These are phyloP conservation scores for Champsocephalus esox DNA, from an alignment of 2,797 vertebrate species.

Conservation along the genomic window DNA sequence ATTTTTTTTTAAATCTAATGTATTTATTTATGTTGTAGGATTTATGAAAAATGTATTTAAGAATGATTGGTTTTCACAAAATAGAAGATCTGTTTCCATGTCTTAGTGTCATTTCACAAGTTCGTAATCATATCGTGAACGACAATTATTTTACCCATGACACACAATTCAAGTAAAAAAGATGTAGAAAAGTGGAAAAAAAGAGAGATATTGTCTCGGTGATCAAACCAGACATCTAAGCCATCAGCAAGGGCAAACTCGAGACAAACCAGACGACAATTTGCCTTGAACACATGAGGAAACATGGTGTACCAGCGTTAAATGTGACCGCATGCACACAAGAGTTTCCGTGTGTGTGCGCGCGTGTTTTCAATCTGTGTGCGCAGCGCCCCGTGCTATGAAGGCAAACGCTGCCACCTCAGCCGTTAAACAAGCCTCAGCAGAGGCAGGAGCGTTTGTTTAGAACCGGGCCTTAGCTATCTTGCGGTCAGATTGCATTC, in stretches of 20 bases:
- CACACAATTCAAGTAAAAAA: constrained; percentile 2
- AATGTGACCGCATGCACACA: constrained; percentile 43
- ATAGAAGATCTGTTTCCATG: no score
- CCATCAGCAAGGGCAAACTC: constrained; percentile 58
- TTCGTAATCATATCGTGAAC: no score
- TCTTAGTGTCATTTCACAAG: no score
- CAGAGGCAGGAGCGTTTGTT: constrained; percentile 76
- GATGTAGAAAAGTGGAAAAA: constrained; percentile 12
- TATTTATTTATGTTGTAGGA: no score
- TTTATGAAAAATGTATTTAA: no score
- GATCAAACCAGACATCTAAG: constrained; percentile 35
- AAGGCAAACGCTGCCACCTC: constrained; percentile 79
- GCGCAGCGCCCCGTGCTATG: constrained; percentile 65
- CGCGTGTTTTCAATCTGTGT: constrained; percentile 75
- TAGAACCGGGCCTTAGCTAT: constrained; percentile 77
- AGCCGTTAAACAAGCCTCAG: constrained; percentile 78
- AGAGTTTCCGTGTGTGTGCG: constrained; percentile 17
- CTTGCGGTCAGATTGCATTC: constrained; percentile 84
- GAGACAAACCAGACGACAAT: constrained; percentile 43
- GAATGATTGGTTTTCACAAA: no score
- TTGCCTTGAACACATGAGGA: constrained; percentile 43
- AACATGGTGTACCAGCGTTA: constrained; percentile 40
- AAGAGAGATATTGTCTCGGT: constrained; percentile 12
- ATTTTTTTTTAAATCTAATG: no score
- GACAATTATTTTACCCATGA: no score